Conservation (phyloP, 2,113 vertebrate species). For the Psilopogon haemacephalus region DNA sequence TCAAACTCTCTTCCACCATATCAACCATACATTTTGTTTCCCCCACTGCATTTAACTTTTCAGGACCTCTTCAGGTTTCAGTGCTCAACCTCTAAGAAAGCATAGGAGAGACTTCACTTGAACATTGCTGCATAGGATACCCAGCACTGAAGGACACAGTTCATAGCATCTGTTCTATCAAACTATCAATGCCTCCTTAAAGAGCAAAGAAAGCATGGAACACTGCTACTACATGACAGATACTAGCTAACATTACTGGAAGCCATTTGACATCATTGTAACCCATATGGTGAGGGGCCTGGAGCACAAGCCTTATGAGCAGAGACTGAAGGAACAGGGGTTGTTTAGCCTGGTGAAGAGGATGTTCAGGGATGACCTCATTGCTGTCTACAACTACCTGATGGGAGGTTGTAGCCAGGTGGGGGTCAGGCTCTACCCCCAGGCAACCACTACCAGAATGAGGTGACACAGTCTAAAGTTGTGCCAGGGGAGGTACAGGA, state of each 20-base stretch:
- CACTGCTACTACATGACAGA: not conserved
- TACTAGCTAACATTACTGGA: not conserved
- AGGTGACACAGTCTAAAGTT: too few relatives aligned
- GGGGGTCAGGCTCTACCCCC: too few relatives aligned
- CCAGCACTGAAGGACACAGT: not conserved
- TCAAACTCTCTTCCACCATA: not conserved
- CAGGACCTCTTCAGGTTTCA: not conserved
- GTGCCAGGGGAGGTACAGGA: too few relatives aligned
- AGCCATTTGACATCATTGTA: not conserved
- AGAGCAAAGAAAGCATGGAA: not conserved
- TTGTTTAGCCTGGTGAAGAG: too few relatives aligned
- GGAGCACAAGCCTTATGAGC: too few relatives aligned
- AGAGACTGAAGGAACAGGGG: too few relatives aligned
- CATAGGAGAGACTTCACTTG: not conserved
- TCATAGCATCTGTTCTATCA: not conserved
- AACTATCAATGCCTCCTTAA: not conserved
- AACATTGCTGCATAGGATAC: not conserved
- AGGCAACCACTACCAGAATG: too few relatives aligned
- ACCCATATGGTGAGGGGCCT: too few relatives aligned
- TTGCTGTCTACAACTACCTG: too few relatives aligned
- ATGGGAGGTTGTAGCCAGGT: too few relatives aligned
- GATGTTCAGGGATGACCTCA: too few relatives aligned
- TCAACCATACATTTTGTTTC: not conserved
- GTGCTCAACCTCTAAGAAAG: not conserved
- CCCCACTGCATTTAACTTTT: not conserved